Percentiles rank a stretch among this genome's conserved stretches.
phyloP scores from a whole-genome alignment of 2,113 vertebrate genomes.

The Clarias gariepinus region DNA sequence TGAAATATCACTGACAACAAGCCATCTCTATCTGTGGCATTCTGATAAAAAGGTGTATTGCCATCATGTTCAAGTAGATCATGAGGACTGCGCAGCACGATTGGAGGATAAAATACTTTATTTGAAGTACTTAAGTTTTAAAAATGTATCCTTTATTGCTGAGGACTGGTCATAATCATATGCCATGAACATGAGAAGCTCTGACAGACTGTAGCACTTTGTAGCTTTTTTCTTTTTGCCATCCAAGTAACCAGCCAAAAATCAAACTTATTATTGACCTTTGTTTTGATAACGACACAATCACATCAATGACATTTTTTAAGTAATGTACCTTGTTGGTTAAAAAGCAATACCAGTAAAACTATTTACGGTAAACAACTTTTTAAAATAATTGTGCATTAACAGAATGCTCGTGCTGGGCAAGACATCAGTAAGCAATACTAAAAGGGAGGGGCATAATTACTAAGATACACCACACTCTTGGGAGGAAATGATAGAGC shows the following conservation, averaged over 20 bases:
- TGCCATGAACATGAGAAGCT: background rate
- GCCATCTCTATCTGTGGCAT: background rate
- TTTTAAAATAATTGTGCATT: background rate
- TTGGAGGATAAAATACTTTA: background rate
- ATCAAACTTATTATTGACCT: background rate
- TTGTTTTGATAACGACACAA: background rate
- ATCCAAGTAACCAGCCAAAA: background rate
- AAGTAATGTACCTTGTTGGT: background rate
- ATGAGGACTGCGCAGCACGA: background rate
- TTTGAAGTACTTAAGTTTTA: background rate
- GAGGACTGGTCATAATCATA: background rate
- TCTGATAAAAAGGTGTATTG: background rate
- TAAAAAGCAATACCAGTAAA: background rate
- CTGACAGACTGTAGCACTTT: background rate
- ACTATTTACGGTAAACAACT: background rate
- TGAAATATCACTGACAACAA: background rate
- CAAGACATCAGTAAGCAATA: constrained; percentile 5
- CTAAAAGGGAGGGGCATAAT: constrained; percentile 39
- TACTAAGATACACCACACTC: constrained; percentile 65
- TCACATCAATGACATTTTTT: background rate
- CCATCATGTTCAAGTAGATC: background rate
- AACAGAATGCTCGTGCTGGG: constrained; percentile 5
- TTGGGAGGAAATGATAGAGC: constrained; percentile 33
- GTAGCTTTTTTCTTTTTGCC: background rate
- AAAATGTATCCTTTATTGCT: background rate